These are phyloP conservation scores for Heliangelus exortis DNA, from an alignment of 2,797 vertebrate species.

Conservation along the genomic window DNA sequence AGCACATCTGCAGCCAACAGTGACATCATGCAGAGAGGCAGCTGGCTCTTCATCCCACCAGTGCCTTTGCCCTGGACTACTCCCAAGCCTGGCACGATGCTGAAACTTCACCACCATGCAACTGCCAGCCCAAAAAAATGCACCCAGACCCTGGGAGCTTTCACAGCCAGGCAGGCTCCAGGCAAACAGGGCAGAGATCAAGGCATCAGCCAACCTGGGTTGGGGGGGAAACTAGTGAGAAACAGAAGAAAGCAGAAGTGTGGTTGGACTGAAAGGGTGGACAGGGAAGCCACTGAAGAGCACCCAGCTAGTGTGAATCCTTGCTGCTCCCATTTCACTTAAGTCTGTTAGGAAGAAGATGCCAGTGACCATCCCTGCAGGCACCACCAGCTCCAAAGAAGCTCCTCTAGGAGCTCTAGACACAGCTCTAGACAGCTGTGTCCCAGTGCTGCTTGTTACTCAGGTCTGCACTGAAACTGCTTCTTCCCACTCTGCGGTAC, in stretches of 20 bases:
- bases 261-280: neutral
- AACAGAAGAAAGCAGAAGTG: neutral
- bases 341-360: neutral
- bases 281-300: neutral
- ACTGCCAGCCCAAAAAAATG: neutral
- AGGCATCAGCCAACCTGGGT: neutral
- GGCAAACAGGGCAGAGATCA: neutral
- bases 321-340: neutral
- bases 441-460: neutral
- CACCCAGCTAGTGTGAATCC: accelerated
- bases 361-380: neutral
- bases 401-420: neutral
- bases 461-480: neutral
- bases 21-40: neutral
- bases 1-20: neutral
- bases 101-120: neutral
- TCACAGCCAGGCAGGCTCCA: neutral
- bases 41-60: neutral
- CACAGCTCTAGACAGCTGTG: neutral
- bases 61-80: neutral
- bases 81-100: accelerated
- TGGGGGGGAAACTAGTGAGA: neutral
- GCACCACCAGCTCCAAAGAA: neutral
- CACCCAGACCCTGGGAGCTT: neutral
- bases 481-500: neutral